Base-by-base conservation (phyloP, 1,140 invertebrate genomes). In the Drosophila quadrilineata region DNA sequence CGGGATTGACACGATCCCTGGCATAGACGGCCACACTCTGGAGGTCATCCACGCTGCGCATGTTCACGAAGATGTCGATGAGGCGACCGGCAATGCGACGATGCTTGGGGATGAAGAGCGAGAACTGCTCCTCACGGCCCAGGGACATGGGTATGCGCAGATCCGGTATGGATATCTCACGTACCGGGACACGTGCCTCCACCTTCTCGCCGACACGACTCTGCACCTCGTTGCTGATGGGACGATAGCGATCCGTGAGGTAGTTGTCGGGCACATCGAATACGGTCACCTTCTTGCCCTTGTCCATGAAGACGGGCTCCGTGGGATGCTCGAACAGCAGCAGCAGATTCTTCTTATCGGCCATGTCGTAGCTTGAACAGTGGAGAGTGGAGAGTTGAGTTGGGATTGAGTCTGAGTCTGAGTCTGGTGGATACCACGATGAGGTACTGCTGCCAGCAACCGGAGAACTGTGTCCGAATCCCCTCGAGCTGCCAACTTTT, bases 321-420 rank as follows among this genome's bases (percentile, higher is more conserved):
- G 91, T 91, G 3, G 95, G 95, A 6, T 95, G 93, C 87, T 96
- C 94, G 89, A 95, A 95, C 26, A 96, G 91, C 57, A 93, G 90
- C 38, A 91, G 63, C 2, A 91, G 65, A 64, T 91, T 91, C 41
- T 90, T 87, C 59, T 90, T 91, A 54, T 89, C 73, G 19, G 77
- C 74, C 88, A 90, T 90, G 28, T 40, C n/a, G n/a, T n/a, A n/a
- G n/a, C n/a, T 53, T n/a, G 8, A 5, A 2, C 12, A 26, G 4
- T 28, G 9, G n/a, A 6, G 17, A 48, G 6, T 14, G 16, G 10
- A 1, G 29, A 17, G 22, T 19, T 46, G n/a, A 31, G 3, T 4
- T 12, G 8, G 2, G 12, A 36, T 17, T 2, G 3, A 28, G 12
- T 46, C n/a, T 40, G 35, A 29, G 6, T n/a, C 9, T 1, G 4